A percentile compares a stretch with the other conserved stretches of the same genome.
These are phyloP conservation scores for Toxotes jaculatrix DNA, from an alignment of 2,113 vertebrate genomes.

Conservation along the genomic window DNA sequence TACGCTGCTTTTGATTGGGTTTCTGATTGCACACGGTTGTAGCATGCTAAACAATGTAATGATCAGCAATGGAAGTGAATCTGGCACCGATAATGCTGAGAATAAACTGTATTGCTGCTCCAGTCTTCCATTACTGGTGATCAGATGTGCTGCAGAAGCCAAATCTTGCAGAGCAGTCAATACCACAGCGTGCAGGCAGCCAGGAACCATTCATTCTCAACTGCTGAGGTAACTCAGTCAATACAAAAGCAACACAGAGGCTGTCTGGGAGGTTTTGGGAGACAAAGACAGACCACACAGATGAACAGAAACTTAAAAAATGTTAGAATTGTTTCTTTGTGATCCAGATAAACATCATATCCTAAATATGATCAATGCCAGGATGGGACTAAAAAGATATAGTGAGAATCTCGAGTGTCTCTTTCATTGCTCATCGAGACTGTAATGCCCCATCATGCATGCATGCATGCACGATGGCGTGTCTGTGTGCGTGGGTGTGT, in stretches of 20 bases:
- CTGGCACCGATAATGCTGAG: not conserved
- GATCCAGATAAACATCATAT: not conserved
- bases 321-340: not conserved
- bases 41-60: not conserved
- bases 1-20: not conserved
- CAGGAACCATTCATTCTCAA: slow-evolving; percentile 2
- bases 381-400: not conserved
- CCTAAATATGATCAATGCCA: not conserved
- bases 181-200: not conserved
- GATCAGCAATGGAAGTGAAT: not conserved
- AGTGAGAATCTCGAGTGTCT: not conserved
- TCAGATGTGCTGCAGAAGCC: not conserved
- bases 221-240: not conserved
- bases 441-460: not conserved
- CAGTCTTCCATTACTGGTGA: not conserved
- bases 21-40: not conserved
- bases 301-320: not conserved
- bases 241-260: slow-evolving; percentile 2
- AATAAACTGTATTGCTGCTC: not conserved
- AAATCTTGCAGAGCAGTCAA: not conserved
- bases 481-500: not conserved
- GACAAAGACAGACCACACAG: slow-evolving; percentile 4
- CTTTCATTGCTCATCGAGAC: slow-evolving; percentile 17
- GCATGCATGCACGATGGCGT: not conserved
- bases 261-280: not conserved